Evolutionary conservation across 2,888 invertebrate species (phyloP).

Genomic region (Punctoribates punctum): DNA sequence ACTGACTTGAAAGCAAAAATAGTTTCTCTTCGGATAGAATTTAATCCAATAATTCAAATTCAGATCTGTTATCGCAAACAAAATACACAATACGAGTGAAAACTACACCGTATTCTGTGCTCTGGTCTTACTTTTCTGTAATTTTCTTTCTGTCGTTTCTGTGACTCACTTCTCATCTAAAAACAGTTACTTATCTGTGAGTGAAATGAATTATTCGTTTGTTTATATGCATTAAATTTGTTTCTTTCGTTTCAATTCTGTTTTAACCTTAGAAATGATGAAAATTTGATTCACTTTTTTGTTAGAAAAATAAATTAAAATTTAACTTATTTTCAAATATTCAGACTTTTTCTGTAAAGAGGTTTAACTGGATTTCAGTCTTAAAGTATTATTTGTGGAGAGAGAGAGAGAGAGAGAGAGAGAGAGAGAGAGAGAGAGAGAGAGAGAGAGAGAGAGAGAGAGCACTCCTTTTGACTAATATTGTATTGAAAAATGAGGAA

Average conservation of each 20-base stretch:
- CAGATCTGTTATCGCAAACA: background rate
- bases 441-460: no score
- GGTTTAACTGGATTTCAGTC: constrained; percentile 25
- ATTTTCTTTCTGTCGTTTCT: no score
- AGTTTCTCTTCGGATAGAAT: background rate
- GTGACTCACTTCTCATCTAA: no score
- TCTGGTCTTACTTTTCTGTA: no score
- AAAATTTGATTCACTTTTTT: background rate
- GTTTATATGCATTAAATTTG: no score
- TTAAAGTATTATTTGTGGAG: no score
- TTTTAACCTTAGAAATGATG: no score
- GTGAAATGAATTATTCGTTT: no score
- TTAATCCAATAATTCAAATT: constrained; percentile 19
- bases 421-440: no score
- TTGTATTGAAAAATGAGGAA: constrained; percentile 5
- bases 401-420: background rate
- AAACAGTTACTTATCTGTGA: no score
- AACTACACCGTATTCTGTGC: background rate
- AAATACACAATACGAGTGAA: background rate
- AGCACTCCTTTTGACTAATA: constrained; percentile 1
- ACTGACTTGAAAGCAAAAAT: background rate
- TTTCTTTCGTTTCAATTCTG: no score
- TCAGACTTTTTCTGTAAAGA: constrained; percentile 2
- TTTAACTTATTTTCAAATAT: background rate
- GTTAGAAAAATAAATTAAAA: background rate